These are phyloP conservation scores for Barbus barbus DNA, from an alignment of 2,113 vertebrate species.

Conservation along the genomic window DNA sequence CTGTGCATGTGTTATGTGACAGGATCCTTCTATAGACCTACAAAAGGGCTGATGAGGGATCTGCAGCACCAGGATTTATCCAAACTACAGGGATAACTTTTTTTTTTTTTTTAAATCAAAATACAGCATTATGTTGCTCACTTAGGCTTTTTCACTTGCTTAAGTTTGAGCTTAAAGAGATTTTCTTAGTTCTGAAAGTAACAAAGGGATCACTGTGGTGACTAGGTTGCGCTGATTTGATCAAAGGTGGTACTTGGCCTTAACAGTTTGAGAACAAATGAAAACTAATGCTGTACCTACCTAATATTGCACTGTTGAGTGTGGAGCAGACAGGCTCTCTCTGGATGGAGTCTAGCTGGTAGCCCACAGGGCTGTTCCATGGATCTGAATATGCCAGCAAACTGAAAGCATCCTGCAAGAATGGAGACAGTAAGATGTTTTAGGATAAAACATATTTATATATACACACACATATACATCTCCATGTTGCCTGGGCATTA, in stretches of 20 bases:
- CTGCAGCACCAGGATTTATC: background rate
- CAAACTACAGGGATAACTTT: too few relatives aligned
- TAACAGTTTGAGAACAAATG: too few relatives aligned
- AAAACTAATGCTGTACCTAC: constrained; percentile 78
- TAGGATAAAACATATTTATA: background rate
- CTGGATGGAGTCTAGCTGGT: constrained; percentile 95
- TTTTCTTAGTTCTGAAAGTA: background rate
- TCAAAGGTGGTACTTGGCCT: background rate
- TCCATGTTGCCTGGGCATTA: background rate
- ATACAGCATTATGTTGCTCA: background rate
- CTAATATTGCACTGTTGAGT: constrained; percentile 99
- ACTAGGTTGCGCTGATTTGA: background rate
- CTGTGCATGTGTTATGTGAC: too few relatives aligned
- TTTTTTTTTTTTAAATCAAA: too few relatives aligned
- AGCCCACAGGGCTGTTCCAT: constrained; percentile 98
- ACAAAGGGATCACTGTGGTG: background rate
- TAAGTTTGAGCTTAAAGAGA: too few relatives aligned
- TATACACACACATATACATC: too few relatives aligned
- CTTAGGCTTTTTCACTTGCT: background rate
- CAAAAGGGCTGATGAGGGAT: background rate
- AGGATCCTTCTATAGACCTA: background rate
- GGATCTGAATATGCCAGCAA: constrained; percentile 97
- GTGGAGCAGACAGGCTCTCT: constrained; percentile 98
- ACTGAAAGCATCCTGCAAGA: constrained; percentile 91
- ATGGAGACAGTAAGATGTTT: background rate